A percentile compares a stretch with the other conserved stretches of the same genome.
Conservation (phyloP, 2,888 invertebrate species). For the Eristalis tenax region DNA sequence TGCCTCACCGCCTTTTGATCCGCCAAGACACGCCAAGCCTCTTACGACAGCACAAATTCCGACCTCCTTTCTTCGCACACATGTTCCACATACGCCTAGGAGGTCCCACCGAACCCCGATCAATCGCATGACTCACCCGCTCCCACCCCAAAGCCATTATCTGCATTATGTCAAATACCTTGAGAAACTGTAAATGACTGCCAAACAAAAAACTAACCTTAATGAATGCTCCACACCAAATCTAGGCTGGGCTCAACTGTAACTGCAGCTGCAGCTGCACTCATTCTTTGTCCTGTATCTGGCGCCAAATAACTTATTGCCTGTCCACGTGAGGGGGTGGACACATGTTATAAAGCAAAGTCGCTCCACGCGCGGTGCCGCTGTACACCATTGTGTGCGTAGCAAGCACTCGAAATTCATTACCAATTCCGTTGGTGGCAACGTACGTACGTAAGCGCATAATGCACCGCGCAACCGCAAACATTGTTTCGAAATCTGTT, state of each 20-base stretch:
- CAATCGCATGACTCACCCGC: slow-evolving; percentile 45
- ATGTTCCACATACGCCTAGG: slow-evolving; percentile 56
- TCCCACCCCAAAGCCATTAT: slow-evolving; percentile 50
- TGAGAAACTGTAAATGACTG: slow-evolving; percentile 44
- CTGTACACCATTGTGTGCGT: neutral
- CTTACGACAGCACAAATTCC: neutral
- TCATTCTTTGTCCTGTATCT: slow-evolving; percentile 65
- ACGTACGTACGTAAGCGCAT: slow-evolving; percentile 21
- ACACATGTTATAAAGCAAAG: slow-evolving; percentile 39
- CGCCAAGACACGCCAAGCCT: neutral
- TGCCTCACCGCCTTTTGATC: neutral
- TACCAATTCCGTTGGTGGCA: slow-evolving; percentile 46
- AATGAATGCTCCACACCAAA: slow-evolving; percentile 23
- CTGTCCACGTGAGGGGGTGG: slow-evolving; percentile 47
- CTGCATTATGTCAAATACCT: slow-evolving; percentile 52
- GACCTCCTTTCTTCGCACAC: neutral
- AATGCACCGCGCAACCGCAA: slow-evolving; percentile 33
- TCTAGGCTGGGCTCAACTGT: slow-evolving; percentile 55
- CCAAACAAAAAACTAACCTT: slow-evolving; percentile 16
- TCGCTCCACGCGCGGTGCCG: neutral
- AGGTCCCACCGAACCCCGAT: slow-evolving; percentile 19
- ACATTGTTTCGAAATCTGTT: slow-evolving; percentile 42
- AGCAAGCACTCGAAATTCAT: slow-evolving; percentile 43
- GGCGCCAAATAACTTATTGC: slow-evolving; percentile 62
- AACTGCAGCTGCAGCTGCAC: slow-evolving; percentile 56